Evolutionary conservation across 1,140 invertebrate genomes (phyloP), one percentile per base, ranked within the genome.

Genomic region (Schlechtendalia chinensis): DNA sequence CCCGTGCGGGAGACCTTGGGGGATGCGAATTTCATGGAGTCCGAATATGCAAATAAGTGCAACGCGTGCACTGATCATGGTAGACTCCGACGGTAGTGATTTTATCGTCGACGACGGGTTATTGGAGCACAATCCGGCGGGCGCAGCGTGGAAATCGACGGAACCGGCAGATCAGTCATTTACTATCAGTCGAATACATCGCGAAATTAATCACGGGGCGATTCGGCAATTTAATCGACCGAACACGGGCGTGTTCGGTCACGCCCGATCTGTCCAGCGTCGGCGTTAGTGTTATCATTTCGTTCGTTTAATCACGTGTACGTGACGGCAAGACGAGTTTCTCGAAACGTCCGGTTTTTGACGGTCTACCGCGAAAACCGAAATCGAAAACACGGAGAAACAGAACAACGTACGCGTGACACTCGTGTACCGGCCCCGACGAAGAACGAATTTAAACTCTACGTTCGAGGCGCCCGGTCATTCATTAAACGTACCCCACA

Each of bases 191-290:
- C 2, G 53, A 69, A 24, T 24, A 69, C 47, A 69, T 69, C 65
- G 65, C 65, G 24, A 54, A 72, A 54, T 54, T 72, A 72, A 75
- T 75, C 50, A 75, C 54, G 12, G 32, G n/a, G 27, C 54, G 32
- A 56, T 54, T 56, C 12, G 29, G n/a, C 45, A 53, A 75, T 75
- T 75, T 75, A 75, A 75, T 75, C 22, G 54, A 75, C 54, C 72
- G 59, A 75, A 75, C 8, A 75, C 54, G 12, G 54, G 54, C 72
- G 72, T 75, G 54, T 32, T 6, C 72, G 53, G 32, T 56, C 72
- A 75, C 54, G 72, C 53, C 71, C 53, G 53, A 56, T 17, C 17
- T 54, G 24, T n/a, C 39, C n/a, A n/a, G n/a, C n/a, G n/a, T n/a
- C n/a, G n/a, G 65, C 22, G 47, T 47, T 24, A 54, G 27, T 24